These are phyloP conservation scores for Montipora sp. DNA, from an alignment of 64 coral and sea anemone genomes.

Conservation along the genomic window DNA sequence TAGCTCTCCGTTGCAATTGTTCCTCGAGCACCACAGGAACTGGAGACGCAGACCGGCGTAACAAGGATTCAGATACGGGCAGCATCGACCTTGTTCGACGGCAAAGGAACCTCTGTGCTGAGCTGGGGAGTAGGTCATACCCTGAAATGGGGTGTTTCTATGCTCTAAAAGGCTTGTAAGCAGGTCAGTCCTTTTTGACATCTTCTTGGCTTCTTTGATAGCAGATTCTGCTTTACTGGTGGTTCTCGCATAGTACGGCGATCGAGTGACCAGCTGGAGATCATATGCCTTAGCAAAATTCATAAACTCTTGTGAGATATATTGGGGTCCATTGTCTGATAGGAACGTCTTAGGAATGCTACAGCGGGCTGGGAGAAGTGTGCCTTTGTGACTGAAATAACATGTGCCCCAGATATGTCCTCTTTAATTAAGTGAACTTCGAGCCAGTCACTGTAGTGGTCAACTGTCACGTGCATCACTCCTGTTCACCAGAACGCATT, in stretches of 20 bases:
- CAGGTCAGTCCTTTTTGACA: slow-evolving; percentile 57
- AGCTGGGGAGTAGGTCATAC: too few relatives aligned
- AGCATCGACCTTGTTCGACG: slow-evolving; percentile 23
- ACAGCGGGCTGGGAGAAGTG: neutral
- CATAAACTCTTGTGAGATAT: slow-evolving; percentile 28
- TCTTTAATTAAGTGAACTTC: slow-evolving; percentile 6
- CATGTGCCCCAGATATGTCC: slow-evolving; percentile 4
- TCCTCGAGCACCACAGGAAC: slow-evolving; percentile 53
- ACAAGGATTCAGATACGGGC: slow-evolving; percentile 52
- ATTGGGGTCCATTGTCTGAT: neutral
- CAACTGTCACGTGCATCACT: neutral
- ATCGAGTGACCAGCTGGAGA: slow-evolving; percentile 49
- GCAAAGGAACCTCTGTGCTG: slow-evolving; percentile 38
- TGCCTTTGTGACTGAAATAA: neutral
- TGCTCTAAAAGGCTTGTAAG: neutral
- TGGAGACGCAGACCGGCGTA: slow-evolving; percentile 55
- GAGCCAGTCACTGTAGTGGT: slow-evolving; percentile 17
- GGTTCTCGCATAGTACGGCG: slow-evolving; percentile 17
- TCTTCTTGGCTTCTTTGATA: slow-evolving; percentile 9
- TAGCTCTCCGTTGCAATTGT: slow-evolving; percentile 56
- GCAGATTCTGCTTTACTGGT: slow-evolving; percentile 56
- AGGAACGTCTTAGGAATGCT: neutral
- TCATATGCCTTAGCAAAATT: slow-evolving; percentile 68
- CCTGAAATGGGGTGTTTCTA: too few relatives aligned
- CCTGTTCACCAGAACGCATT: too few relatives aligned